Evolutionary conservation across 2,797 vertebrate genomes (phyloP).

Genomic region (Girardinus metallicus): DNA sequence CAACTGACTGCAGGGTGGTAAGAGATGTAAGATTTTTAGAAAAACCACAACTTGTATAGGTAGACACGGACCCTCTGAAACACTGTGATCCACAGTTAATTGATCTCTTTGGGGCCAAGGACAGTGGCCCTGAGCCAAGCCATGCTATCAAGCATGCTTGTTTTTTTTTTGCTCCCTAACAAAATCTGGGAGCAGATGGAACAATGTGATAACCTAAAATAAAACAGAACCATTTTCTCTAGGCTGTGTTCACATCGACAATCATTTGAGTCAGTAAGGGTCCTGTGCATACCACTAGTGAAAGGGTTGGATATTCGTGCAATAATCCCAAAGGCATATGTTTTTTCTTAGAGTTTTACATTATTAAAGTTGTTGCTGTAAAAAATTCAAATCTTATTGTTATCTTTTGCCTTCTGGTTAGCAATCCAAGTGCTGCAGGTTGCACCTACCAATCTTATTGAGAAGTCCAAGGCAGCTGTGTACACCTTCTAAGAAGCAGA

Average conservation of each 20-base stretch:
- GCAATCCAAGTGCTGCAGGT: background rate
- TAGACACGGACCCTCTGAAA: conserved; percentile 61
- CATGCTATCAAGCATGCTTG: conserved; percentile 21
- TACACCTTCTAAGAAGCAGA: too few relatives aligned
- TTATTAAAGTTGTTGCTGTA: background rate
- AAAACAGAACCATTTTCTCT: conserved; percentile 21
- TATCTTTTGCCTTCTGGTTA: background rate
- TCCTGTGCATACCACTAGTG: background rate
- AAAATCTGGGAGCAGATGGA: conserved; percentile 27
- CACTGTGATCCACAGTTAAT: conserved; percentile 68
- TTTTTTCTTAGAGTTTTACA: background rate
- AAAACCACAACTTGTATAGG: conserved; percentile 47
- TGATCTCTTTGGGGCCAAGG: conserved; percentile 75
- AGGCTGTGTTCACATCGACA: conserved; percentile 22
- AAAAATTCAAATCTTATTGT: background rate
- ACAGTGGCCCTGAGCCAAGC: conserved; percentile 35
- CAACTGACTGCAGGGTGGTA: conserved; percentile 36
- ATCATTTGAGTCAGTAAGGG: conserved; percentile 17
- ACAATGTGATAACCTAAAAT: conserved; percentile 23
- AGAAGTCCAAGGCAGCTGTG: background rate
- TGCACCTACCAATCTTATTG: background rate
- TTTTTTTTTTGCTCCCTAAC: conserved; percentile 2
- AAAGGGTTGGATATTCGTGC: conserved; percentile 10
- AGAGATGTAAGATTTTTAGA: conserved; percentile 41
- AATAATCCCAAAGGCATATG: background rate